A percentile compares a stretch with the other conserved stretches of the same genome.
Conservation (phyloP, 64 coral and sea anemone genomes). For the Pocillopora verrucosa region DNA sequence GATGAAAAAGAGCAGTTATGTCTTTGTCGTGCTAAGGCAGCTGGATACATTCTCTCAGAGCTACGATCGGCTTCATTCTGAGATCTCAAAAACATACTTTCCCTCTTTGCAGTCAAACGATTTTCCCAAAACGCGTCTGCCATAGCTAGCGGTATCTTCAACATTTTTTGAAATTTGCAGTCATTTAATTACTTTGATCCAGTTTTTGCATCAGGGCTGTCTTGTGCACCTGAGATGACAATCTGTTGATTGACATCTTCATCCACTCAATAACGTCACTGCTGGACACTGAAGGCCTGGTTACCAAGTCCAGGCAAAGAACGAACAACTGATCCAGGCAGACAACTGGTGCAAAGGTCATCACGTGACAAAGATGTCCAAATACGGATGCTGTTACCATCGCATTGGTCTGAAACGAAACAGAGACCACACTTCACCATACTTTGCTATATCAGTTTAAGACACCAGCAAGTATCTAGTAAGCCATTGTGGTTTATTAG, state of each 20-base stretch:
- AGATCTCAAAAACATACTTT: too few species aligned
- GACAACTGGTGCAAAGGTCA: conserved; percentile 38
- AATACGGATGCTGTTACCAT: conserved; percentile 3
- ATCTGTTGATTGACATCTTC: conserved; percentile 4
- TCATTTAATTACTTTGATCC: background rate
- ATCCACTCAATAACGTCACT: background rate
- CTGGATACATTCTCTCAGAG: too few species aligned
- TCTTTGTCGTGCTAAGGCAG: too few species aligned
- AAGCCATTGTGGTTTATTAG: too few species aligned
- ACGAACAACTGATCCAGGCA: conserved; percentile 47
- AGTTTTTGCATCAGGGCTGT: conserved; percentile 24
- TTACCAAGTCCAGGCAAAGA: conserved; percentile 34
- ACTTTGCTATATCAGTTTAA: background rate
- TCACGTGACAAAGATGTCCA: conserved; percentile 47
- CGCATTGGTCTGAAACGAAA: conserved; percentile 9
- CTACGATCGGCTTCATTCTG: too few species aligned
- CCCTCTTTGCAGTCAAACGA: too few species aligned
- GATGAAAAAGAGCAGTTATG: too few species aligned
- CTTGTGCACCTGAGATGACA: conserved; percentile 28
- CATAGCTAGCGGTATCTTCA: too few species aligned
- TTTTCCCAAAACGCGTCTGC: too few species aligned
- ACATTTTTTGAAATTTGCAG: background rate
- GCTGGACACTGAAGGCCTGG: background rate
- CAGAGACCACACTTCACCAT: background rate
- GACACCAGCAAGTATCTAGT: too few species aligned